A percentile compares a stretch with the other conserved stretches of the same genome.
These are phyloP conservation scores for Drosophila arizonae DNA, from an alignment of 1,140 invertebrate genomes.

Conservation along the genomic window DNA sequence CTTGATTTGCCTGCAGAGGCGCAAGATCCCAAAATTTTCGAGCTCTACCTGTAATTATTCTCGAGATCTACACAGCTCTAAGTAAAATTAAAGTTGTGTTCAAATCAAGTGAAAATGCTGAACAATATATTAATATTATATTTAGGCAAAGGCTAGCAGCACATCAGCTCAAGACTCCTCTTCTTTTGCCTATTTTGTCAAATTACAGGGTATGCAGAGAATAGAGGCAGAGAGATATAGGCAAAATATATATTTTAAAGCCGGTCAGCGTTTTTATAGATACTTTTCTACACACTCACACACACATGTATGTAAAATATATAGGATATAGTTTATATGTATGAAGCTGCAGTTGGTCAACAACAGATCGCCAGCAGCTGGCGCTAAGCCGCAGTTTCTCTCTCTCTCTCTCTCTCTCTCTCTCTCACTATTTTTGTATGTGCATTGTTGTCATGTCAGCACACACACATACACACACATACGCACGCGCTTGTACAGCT, in stretches of 20 bases:
- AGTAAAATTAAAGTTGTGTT: too few species aligned
- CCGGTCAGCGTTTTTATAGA: slow-evolving; percentile 33
- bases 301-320: slow-evolving; percentile 1
- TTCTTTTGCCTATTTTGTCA: not conserved
- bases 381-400: slow-evolving; percentile 12
- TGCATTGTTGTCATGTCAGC: not conserved
- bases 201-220: slow-evolving; percentile 14
- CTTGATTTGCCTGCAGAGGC: too few species aligned
- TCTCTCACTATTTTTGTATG: not conserved
- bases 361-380: slow-evolving; percentile 18
- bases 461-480: slow-evolving; percentile 1
- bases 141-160: too few species aligned
- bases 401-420: not conserved
- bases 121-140: too few species aligned
- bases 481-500: slow-evolving; percentile 1
- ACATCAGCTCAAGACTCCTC: not conserved
- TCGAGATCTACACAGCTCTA: too few species aligned
- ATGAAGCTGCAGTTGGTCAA: slow-evolving; percentile 10
- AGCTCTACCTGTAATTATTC: too few species aligned
- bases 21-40: too few species aligned
- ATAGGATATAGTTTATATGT: slow-evolving; percentile 8
- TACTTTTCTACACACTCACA: not conserved
- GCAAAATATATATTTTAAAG: slow-evolving; percentile 11
- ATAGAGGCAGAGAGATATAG: not conserved
- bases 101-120: too few species aligned